Evolutionary conservation across 2,113 vertebrate species (phyloP).

Genomic region (Petrocephalus microphthalmus): DNA sequence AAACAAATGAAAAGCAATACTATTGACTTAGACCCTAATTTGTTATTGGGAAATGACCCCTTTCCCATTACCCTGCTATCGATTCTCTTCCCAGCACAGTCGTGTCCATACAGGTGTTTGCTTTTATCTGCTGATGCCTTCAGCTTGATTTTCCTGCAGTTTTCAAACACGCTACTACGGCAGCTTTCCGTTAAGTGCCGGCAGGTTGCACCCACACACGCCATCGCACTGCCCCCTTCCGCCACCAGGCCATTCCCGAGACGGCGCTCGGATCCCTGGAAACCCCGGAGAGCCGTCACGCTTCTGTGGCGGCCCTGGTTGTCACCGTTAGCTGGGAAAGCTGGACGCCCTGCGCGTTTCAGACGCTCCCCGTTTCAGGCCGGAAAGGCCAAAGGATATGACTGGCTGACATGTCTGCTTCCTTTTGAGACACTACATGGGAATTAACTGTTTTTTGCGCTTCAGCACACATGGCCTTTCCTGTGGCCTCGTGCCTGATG

Average conservation of each 20-base stretch:
- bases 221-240: neutral
- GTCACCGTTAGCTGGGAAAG: no score
- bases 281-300: neutral
- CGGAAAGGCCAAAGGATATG: neutral
- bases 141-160: neutral
- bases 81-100: neutral
- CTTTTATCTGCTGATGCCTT: neutral
- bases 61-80: neutral
- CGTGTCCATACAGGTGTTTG: neutral
- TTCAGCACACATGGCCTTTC: neutral
- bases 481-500: neutral
- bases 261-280: neutral
- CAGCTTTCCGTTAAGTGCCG: neutral
- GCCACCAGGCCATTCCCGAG: neutral
- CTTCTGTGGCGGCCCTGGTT: neutral
- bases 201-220: neutral
- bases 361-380: no score
- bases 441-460: neutral
- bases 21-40: neutral
- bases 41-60: neutral
- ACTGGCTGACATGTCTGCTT: neutral
- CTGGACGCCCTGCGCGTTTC: no score
- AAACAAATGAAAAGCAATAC: neutral
- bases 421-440: neutral
- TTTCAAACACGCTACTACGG: neutral